Conservation (phyloP, 2,888 invertebrate genomes). For the Hoplodrina ambigua region DNA sequence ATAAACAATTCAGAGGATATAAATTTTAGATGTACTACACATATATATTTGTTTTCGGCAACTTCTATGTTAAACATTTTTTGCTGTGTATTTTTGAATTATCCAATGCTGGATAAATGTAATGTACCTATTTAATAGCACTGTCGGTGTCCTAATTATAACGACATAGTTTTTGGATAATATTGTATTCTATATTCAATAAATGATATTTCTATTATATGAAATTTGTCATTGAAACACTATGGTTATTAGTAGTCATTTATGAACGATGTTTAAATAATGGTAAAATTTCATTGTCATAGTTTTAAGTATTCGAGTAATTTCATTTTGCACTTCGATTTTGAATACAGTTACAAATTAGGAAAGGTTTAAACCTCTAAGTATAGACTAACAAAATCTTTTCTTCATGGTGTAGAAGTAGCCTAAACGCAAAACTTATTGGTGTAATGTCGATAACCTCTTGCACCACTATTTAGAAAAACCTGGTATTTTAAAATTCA, state of each 20-base stretch:
- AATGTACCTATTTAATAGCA: constrained; percentile 85
- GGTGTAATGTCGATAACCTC: constrained; percentile 76
- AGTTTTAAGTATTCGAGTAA: constrained; percentile 89
- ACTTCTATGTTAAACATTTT: constrained; percentile 80
- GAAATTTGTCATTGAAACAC: constrained; percentile 89
- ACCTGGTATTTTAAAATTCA: constrained; percentile 66
- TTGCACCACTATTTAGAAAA: constrained; percentile 74
- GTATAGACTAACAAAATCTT: constrained; percentile 84
- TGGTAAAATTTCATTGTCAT: constrained; percentile 89
- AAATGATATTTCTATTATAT: constrained; percentile 89
- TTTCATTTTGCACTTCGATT: constrained; percentile 89
- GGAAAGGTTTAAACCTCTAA: constrained; percentile 81
- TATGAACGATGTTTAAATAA: constrained; percentile 86
- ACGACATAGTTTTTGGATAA: constrained; percentile 89
- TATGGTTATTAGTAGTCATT: constrained; percentile 88
- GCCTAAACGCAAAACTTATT: constrained; percentile 80
- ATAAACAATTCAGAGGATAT: constrained; percentile 87
- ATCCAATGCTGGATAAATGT: constrained; percentile 84
- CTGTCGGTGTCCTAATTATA: constrained; percentile 87
- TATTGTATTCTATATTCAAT: constrained; percentile 90
- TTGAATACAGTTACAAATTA: constrained; percentile 88
- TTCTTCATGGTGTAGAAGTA: constrained; percentile 87
- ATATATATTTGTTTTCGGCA: constrained; percentile 82
- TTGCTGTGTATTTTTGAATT: constrained; percentile 82
- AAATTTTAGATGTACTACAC: constrained; percentile 85